Percentiles rank a stretch among this genome's conserved stretches.
These are phyloP conservation scores for Acipenser oxyrinchus DNA, from an alignment of 2,797 vertebrate genomes.

Conservation along the genomic window DNA sequence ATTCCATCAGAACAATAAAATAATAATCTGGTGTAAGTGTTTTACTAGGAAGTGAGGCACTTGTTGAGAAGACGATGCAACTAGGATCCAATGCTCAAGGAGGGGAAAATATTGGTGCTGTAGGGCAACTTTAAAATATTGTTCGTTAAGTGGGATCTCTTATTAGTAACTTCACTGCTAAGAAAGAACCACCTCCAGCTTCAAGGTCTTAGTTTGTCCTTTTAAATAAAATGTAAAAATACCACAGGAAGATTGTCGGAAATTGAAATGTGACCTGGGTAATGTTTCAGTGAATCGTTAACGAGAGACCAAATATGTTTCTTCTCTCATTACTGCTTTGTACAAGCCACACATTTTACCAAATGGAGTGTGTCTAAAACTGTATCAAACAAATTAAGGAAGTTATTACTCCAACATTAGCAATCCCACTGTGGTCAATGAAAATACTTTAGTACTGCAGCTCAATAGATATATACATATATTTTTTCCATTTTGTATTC, in stretches of 20 bases:
- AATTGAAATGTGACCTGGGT: slow-evolving; percentile 21
- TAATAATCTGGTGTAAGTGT: not conserved
- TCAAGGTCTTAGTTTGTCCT: slow-evolving; percentile 10
- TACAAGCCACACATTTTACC: slow-evolving; percentile 17
- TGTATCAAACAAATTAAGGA: too few relatives aligned
- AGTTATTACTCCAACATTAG: too few relatives aligned
- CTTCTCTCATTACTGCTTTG: slow-evolving; percentile 14
- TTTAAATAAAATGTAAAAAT: slow-evolving; percentile 46
- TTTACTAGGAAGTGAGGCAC: not conserved
- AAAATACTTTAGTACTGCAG: not conserved
- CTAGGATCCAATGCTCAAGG: too few relatives aligned
- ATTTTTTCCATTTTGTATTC: not conserved
- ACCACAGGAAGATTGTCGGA: slow-evolving; percentile 31
- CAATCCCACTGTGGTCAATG: too few relatives aligned
- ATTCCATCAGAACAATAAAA: slow-evolving; percentile 2
- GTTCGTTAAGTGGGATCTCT: not conserved
- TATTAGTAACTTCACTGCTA: not conserved
- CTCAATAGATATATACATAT: slow-evolving; percentile 7
- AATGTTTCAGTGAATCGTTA: slow-evolving; percentile 19
- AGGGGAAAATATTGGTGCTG: too few relatives aligned
- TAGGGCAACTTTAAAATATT: not conserved
- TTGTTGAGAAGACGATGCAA: too few relatives aligned
- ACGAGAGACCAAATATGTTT: slow-evolving; percentile 11
- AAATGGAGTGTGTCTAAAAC: too few relatives aligned
- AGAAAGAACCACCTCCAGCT: not conserved